Percentiles rank a stretch among this genome's conserved stretches.
Evolutionary conservation across 2,113 vertebrate genomes (phyloP).

Genomic region (Leucosticte australis): DNA sequence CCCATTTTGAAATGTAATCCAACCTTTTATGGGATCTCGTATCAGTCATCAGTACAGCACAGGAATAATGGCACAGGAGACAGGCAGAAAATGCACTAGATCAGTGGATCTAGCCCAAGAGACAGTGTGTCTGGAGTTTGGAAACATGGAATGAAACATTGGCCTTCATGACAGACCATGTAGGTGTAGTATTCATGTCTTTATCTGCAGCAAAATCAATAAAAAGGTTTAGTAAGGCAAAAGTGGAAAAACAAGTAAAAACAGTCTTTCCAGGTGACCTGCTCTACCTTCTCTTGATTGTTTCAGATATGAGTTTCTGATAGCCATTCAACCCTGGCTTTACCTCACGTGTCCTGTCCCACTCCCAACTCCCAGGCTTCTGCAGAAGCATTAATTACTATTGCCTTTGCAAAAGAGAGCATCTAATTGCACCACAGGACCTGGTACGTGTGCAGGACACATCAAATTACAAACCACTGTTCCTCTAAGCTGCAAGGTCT

Average conservation of each 20-base stretch:
- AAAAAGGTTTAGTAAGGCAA: neutral
- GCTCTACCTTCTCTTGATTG: neutral
- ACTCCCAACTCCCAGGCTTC: neutral
- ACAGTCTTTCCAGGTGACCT: slow-evolving; percentile 15
- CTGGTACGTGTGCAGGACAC: neutral
- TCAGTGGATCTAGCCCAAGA: neutral
- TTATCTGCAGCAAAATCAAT: slow-evolving; percentile 30
- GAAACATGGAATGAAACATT: neutral
- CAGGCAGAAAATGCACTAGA: neutral
- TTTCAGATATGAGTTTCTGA: slow-evolving; percentile 10
- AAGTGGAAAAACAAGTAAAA: slow-evolving; percentile 21
- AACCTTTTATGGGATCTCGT: accelerated
- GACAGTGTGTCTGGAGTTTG: neutral
- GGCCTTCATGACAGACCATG: neutral
- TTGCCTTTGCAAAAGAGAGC: neutral
- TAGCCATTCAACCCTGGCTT: neutral
- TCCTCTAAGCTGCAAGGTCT: neutral
- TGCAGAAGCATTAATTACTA: neutral
- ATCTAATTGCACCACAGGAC: slow-evolving; percentile 11
- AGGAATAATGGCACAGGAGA: neutral
- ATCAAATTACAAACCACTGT: neutral
- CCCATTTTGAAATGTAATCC: neutral
- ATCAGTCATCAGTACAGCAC: neutral
- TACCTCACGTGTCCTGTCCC: neutral
- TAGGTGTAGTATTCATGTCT: neutral